Base-by-base conservation (phyloP, 1,140 invertebrate species). In the Archegozetes longisetosus region DNA sequence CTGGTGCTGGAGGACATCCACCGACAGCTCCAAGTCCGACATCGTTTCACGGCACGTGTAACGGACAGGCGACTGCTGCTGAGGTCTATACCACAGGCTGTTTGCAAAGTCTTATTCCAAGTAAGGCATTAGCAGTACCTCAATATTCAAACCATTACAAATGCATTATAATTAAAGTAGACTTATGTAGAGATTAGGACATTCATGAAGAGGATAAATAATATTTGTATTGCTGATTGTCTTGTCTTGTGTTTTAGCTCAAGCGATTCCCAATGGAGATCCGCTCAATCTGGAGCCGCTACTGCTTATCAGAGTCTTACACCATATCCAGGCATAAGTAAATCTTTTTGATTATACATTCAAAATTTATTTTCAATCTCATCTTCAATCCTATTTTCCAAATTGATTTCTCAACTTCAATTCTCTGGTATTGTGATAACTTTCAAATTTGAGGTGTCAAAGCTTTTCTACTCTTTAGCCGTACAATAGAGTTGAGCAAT, bases 231-330 rank as follows among this genome's bases (percentile, higher is more conserved):
- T 40, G 32, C 32, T 40, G 17, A 40, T 40, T 40, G 17, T 9
- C 17, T 9, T 40, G 17, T 40, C 6, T 9, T 40, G 32, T 40
- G 6, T 40, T 6, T 9, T 17, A 40, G 32, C 32, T 55, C 4
- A 20, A 28, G 6, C 58, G 13, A 51, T 59, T 59, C 48, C 51
- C 29, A 59, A 53, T 53, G 51, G 48, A 14, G 51, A 59, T 32
- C 9, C 24, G 13, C 28, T 52, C 23, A 24, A 27, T 49, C 27
- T 46, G 12, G 13, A 26, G 22, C 48, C 20, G 51, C 58, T 49
- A 23, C 55, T 17, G 28, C 58, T 22, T 59, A 52, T 59, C 24
- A 47, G 17, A 52, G 58, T 49, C 58, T 59, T 52, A 58, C 50
- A 51, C 50, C 50, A 6, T 51, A 51, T 51, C 20, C 6, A 6